These are phyloP conservation scores for Thomomys bottae DNA, from an alignment of 2,113 vertebrate genomes.

Conservation along the genomic window DNA sequence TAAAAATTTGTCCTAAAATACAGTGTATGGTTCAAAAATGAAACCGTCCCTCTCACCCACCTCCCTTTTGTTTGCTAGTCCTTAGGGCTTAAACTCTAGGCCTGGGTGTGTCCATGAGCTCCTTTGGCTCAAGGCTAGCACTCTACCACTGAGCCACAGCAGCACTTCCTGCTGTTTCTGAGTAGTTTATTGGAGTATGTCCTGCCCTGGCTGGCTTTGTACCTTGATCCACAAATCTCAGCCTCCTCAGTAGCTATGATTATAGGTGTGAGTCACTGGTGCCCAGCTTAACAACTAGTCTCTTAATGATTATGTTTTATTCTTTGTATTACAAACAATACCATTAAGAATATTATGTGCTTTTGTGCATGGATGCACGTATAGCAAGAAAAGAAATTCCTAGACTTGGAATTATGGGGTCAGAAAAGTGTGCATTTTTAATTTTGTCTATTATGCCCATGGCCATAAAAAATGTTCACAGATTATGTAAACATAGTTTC, in stretches of 20 bases:
- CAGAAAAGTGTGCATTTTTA: background rate
- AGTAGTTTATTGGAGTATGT: too few species aligned
- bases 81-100: too few species aligned
- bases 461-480: background rate
- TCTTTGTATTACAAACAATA: slow-evolving; percentile 14
- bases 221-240: too few species aligned
- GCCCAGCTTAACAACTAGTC: background rate
- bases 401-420: background rate
- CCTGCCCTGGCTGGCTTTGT: too few species aligned
- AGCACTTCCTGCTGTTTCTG: too few species aligned
- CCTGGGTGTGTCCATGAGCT: too few species aligned
- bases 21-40: background rate
- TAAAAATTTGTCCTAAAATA: slow-evolving; percentile 3
- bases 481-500: background rate
- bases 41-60: background rate
- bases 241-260: too few species aligned
- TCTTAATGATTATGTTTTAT: background rate
- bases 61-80: background rate
- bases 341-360: background rate
- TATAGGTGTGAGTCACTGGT: too few species aligned
- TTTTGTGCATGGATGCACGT: background rate
- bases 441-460: background rate
- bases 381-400: background rate
- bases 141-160: too few species aligned
- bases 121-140: too few species aligned